Evolutionary conservation across 1,140 invertebrate genomes (phyloP).

Genomic region (Lucilia sericata): DNA sequence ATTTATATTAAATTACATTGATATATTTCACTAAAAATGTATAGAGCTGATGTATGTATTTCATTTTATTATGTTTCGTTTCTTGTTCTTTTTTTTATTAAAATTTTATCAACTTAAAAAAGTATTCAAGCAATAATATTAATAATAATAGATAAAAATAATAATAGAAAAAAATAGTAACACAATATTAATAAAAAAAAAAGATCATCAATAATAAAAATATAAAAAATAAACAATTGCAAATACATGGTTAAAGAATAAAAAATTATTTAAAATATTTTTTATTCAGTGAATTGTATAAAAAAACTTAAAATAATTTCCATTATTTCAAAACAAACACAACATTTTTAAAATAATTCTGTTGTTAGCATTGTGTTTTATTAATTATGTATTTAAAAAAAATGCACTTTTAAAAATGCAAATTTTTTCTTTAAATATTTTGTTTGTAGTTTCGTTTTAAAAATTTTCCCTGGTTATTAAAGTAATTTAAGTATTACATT

Average conservation of each 20-base stretch:
- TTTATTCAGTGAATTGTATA: not conserved
- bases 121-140: not conserved
- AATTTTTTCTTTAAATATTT: too few species aligned
- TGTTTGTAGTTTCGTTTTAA: conserved; percentile 1
- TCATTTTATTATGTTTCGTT: too few species aligned
- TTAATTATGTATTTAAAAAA: conserved; percentile 14
- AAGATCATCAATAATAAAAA: not conserved
- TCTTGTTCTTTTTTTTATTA: conserved; percentile 10
- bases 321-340: not conserved
- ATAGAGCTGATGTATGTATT: conserved; percentile 26
- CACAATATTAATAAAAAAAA: too few species aligned
- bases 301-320: too few species aligned
- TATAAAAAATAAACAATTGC: conserved; percentile 18
- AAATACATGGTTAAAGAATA: not conserved
- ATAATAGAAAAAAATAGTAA: not conserved
- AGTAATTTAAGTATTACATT: conserved; percentile 30
- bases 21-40: conserved; percentile 41
- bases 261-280: not conserved
- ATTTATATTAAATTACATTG: conserved; percentile 38
- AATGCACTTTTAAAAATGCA: conserved; percentile 36
- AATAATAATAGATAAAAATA: not conserved
- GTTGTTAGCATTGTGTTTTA: too few species aligned
- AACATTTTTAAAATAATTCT: not conserved
- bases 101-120: not conserved
- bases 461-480: conserved; percentile 35